Evolutionary conservation across 2,113 vertebrate species (phyloP), one percentile per base, ranked within the genome.

Genomic region (Paracyprichromis sp.): DNA sequence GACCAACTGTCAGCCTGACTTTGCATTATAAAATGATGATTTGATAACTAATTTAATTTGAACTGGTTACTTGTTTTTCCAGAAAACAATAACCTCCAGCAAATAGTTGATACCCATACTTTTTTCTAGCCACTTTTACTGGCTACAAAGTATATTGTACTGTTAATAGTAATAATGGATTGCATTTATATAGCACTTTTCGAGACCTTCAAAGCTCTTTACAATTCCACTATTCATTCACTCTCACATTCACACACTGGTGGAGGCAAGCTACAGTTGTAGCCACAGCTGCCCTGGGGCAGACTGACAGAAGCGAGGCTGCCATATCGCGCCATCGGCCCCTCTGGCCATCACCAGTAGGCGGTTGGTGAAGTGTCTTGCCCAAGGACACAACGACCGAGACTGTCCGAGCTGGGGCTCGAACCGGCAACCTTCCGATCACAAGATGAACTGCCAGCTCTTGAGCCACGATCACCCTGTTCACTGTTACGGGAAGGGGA

Each of bases 251-350:
- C 24, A 24, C 24, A 24, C 24, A 24, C 21, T 24, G 21, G 21
- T 24, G 21, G 21, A 24, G 21, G 21, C 21, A 24, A 24, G 21
- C 57, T 61, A 61, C 57, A 31, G 9, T 31, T 31, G 26, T 61
- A 10, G 26, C 57, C 3, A 61, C 5, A 61, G 57, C 57, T 31
- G 57, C 57, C 0, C 26, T 61, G 57, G 26, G 5, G 2, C 26
- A 61, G 26, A 17, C 57, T 61, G 57, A 61, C 26, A 61, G 14
- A 61, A 17, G 57, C 3, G 2, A 61, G 26, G 8, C 57, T 61
- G 57, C 57, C 57, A 61, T 2, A 61, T 61, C 2, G 2, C 0
- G 1, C 14, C 57, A 61, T 59, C 0, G 1, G 26, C 57, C 5
- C 26, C 26, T 61, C 0, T 61, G 57, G 26, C 57, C 26, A 31